Percentiles rank a stretch among this genome's conserved stretches.
Conservation (phyloP, 2,888 invertebrate genomes). For the Drosophila tanythrix region DNA sequence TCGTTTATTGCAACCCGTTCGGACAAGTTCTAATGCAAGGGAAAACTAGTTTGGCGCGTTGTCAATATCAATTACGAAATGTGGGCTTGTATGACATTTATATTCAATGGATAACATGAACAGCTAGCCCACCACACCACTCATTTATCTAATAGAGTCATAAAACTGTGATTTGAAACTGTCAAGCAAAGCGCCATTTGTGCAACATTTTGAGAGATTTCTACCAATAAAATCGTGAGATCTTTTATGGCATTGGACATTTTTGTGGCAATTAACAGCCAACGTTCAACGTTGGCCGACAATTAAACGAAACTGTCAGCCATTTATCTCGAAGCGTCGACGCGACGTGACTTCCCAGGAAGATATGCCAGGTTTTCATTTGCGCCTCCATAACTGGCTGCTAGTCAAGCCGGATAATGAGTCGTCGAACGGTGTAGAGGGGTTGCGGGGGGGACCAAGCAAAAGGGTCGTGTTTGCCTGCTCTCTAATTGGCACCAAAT, state of each 20-base stretch:
- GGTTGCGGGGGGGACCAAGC: conserved; percentile 34
- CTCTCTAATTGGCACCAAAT: conserved; percentile 82
- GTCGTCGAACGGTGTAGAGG: conserved; percentile 8
- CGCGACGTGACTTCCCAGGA: conserved; percentile 73
- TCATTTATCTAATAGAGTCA: conserved; percentile 74
- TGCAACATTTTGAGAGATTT: conserved; percentile 39
- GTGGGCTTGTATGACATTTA: conserved; percentile 62
- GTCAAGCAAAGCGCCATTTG: conserved; percentile 20
- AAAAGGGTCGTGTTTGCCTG: conserved; percentile 62
- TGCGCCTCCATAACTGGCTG: conserved; percentile 83
- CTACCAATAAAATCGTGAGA: conserved; percentile 45
- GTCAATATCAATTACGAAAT: conserved; percentile 75
- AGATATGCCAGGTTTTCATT: conserved; percentile 72
- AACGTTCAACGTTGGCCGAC: conserved; percentile 25
- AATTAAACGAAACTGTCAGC: conserved; percentile 80
- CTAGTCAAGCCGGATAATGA: conserved; percentile 55
- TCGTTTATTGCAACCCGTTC: conserved; percentile 39
- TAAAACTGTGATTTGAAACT: conserved; percentile 47
- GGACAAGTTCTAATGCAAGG: conserved; percentile 1
- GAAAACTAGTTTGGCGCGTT: conserved; percentile 56
- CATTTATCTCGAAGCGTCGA: conserved; percentile 70
- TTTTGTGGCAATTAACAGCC: conserved; percentile 76
- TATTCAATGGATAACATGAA: conserved; percentile 46
- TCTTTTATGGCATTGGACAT: conserved; percentile 62
- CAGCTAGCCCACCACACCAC: conserved; percentile 16